Evolutionary conservation across 2,797 vertebrate species (phyloP).

Genomic region (Muraenolepis orangiensis): DNA sequence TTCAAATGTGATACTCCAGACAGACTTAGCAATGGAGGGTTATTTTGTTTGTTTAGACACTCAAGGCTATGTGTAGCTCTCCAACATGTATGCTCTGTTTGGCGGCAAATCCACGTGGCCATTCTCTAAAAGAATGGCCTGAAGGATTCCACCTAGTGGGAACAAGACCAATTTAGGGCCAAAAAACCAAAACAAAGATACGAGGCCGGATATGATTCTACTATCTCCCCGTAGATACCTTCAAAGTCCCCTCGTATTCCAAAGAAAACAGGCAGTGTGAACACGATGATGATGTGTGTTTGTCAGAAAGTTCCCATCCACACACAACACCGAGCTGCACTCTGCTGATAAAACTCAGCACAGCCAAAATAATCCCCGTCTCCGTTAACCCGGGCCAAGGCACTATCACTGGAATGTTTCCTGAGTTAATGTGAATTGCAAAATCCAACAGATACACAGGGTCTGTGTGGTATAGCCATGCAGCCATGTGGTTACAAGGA

Average conservation of each 20-base stretch:
- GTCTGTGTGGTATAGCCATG: neutral
- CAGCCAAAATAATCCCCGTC: conserved; percentile 40
- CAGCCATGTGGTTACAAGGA: neutral
- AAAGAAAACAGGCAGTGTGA: conserved; percentile 12
- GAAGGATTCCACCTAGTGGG: neutral
- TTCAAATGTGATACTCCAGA: no score
- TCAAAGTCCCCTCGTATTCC: conserved; percentile 4
- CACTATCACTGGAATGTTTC: conserved; percentile 29
- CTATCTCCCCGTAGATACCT: conserved; percentile 15
- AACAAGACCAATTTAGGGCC: neutral
- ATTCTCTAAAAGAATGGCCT: neutral
- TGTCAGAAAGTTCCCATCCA: conserved; percentile 35
- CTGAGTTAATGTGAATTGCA: conserved; percentile 12
- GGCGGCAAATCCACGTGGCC: no score
- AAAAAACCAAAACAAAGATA: neutral
- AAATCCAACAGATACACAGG: neutral
- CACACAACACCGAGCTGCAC: conserved; percentile 27
- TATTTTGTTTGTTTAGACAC: neutral
- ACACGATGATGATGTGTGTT: conserved; percentile 19
- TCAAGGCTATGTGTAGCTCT: neutral
- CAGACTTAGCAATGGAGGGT: no score
- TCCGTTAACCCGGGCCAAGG: conserved; percentile 29
- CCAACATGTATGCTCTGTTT: neutral
- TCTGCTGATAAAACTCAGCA: conserved; percentile 35
- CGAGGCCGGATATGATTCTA: neutral